Evolutionary conservation across 2,797 vertebrate species (phyloP).

Genomic region (Schizopygopsis malacanthus): DNA sequence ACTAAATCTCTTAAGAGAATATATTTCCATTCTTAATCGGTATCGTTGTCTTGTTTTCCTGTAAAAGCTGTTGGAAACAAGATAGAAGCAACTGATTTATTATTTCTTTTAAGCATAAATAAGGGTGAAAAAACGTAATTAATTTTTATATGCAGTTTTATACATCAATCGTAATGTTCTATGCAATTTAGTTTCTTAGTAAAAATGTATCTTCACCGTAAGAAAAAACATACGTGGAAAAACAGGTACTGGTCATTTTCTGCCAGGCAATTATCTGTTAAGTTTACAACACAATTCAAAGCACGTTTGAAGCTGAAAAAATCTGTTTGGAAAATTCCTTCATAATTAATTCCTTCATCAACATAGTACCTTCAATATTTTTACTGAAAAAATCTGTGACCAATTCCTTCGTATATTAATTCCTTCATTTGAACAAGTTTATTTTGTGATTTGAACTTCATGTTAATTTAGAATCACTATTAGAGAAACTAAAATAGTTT

Average conservation of each 20-base stretch:
- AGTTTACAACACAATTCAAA: neutral
- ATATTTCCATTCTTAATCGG: neutral
- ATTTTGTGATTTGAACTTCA: neutral
- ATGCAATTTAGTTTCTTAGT: neutral
- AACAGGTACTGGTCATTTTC: neutral
- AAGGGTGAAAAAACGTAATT: neutral
- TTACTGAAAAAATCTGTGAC: neutral
- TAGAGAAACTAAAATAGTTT: neutral
- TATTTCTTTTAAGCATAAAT: neutral
- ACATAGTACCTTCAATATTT: neutral
- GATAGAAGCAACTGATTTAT: neutral
- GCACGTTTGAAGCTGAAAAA: neutral
- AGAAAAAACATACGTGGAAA: neutral
- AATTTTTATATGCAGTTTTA: neutral
- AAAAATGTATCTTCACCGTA: neutral
- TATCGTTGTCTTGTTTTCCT: neutral
- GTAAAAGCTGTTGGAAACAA: neutral
- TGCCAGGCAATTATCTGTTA: neutral
- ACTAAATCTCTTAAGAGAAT: neutral
- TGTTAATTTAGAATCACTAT: neutral
- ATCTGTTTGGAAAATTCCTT: too few relatives aligned
- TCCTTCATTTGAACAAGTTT: too few relatives aligned
- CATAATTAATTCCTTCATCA: neutral
- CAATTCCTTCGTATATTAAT: too few relatives aligned
- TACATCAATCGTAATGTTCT: neutral